Percentiles rank a stretch among this genome's conserved stretches.
Evolutionary conservation across 2,797 vertebrate species (phyloP).

Genomic region (Oreonectes daqikongensis): DNA sequence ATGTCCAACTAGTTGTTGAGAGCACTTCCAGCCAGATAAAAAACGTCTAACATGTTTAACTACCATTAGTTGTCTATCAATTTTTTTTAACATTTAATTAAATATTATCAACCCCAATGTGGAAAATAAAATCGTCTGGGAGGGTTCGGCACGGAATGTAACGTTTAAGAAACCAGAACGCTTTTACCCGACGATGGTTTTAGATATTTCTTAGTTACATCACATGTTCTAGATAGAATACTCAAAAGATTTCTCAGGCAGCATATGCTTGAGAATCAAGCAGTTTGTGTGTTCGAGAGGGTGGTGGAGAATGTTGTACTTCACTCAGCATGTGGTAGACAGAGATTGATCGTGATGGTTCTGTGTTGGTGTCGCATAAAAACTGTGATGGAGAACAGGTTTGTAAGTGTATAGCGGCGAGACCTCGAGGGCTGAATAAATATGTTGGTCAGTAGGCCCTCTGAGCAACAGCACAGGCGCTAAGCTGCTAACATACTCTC

Average conservation of each 20-base stretch:
- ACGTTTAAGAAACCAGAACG: too few relatives aligned
- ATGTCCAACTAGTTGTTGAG: slow-evolving; percentile 55
- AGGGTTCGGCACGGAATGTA: too few relatives aligned
- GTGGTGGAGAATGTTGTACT: background rate
- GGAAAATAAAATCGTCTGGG: too few relatives aligned
- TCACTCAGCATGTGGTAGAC: slow-evolving; percentile 14
- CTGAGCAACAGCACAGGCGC: slow-evolving; percentile 15
- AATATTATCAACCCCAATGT: too few relatives aligned
- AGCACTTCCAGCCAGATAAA: slow-evolving; percentile 9
- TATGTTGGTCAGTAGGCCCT: slow-evolving; percentile 29
- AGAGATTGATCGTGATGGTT: background rate
- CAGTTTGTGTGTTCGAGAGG: background rate
- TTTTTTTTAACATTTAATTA: too few relatives aligned
- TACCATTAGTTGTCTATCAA: too few relatives aligned
- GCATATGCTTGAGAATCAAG: background rate
- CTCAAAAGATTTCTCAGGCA: background rate
- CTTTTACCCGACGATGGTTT: background rate
- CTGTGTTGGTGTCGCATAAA: slow-evolving; percentile 12
- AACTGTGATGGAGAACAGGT: slow-evolving; percentile 15
- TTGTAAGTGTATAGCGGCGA: slow-evolving; percentile 13
- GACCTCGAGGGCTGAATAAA: slow-evolving; percentile 6
- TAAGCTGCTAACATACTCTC: slow-evolving; percentile 52
- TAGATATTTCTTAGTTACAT: background rate
- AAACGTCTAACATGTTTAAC: background rate
- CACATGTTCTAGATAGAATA: background rate